phyloP scores from a whole-genome alignment of 2,888 invertebrate genomes.

The Glyphotaelius pellucidus region DNA sequence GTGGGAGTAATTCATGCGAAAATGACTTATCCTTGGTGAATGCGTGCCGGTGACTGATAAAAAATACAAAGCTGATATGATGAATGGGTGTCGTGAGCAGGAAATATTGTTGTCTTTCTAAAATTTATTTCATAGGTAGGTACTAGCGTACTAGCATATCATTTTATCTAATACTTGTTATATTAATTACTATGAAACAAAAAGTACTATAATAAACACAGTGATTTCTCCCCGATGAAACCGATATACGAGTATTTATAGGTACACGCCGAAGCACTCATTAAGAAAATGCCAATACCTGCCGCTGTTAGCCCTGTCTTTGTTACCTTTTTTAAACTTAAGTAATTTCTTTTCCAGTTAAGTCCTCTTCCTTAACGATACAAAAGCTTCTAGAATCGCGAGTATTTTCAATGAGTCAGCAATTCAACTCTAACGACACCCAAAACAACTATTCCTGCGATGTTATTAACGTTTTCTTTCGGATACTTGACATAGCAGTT shows the following conservation, averaged over 20 bases:
- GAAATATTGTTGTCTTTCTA: too few relatives aligned
- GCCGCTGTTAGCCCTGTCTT: neutral
- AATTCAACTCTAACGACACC: neutral
- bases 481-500: neutral
- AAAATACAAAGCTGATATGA: neutral
- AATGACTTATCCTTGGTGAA: too few relatives aligned
- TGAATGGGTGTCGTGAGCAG: neutral
- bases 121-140: too few relatives aligned
- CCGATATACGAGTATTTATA: neutral
- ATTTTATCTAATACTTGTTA: too few relatives aligned
- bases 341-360: neutral
- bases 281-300: neutral
- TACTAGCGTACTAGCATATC: too few relatives aligned
- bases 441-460: conserved; percentile 2
- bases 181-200: too few relatives aligned
- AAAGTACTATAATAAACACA: neutral
- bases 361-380: neutral
- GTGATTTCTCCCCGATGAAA: neutral
- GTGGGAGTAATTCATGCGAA: too few relatives aligned
- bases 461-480: conserved; percentile 2
- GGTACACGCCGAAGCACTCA: neutral
- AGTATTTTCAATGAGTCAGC: neutral
- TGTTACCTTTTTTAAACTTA: neutral
- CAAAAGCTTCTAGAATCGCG: conserved; percentile 2
- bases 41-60: neutral